phyloP scores from a whole-genome alignment of 1,140 invertebrate species.

The Aphaenogaster floridana region DNA sequence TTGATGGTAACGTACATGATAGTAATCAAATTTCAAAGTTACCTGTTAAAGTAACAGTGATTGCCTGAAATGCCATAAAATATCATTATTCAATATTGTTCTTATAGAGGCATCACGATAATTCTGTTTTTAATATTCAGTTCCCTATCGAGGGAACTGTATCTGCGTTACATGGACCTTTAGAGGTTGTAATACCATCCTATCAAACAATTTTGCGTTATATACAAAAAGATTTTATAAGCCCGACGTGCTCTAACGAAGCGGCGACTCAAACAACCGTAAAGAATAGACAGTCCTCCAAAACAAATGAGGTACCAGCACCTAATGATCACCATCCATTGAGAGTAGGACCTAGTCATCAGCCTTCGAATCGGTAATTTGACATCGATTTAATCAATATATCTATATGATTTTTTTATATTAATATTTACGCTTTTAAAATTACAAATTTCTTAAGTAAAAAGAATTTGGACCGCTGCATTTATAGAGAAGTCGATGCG shows the following conservation, averaged over 20 bases:
- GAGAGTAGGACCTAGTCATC: background rate
- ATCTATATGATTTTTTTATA: background rate
- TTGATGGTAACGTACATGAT: conserved; percentile 87
- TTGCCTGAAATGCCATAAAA: background rate
- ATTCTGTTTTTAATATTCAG: conserved; percentile 82
- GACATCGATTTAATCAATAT: background rate
- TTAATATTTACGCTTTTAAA: background rate
- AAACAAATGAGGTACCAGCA: background rate
- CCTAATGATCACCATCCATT: background rate
- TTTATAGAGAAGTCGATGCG: background rate
- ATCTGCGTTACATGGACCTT: conserved; percentile 80
- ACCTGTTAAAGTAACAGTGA: background rate
- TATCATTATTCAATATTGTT: conserved; percentile 33
- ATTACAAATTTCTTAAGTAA: background rate
- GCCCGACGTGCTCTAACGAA: conserved; percentile 79
- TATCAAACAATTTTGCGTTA: conserved; percentile 83
- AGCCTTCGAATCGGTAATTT: background rate
- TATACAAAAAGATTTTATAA: conserved; percentile 86
- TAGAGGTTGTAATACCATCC: conserved; percentile 85
- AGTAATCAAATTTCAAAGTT: background rate
- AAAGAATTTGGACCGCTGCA: background rate
- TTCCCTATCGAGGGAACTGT: conserved; percentile 85
- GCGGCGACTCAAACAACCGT: conserved; percentile 79
- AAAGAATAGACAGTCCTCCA: background rate
- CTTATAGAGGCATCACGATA: conserved; percentile 84